Percentiles rank a stretch among this genome's conserved stretches.
These are phyloP conservation scores for Cactoblastis cactorum DNA, from an alignment of 2,888 invertebrate species.

Conservation along the genomic window DNA sequence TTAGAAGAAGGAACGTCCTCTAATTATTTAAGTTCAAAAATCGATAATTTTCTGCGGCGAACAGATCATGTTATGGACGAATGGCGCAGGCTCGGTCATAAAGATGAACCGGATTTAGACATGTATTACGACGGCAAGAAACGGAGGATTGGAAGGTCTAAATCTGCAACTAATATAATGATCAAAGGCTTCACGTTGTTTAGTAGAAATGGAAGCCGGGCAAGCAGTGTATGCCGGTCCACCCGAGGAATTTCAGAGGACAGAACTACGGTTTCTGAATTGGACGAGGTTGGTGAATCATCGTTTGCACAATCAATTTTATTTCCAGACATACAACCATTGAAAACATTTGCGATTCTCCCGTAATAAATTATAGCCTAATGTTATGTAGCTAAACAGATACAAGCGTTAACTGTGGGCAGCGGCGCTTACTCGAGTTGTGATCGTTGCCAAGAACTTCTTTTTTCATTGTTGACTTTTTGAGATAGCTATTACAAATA, in stretches of 20 bases:
- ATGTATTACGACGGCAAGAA: slow-evolving; percentile 53
- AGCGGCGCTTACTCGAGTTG: slow-evolving; percentile 48
- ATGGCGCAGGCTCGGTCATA: slow-evolving; percentile 86
- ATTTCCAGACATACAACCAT: slow-evolving; percentile 28
- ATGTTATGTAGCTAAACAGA: slow-evolving; percentile 41
- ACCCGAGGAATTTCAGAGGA: slow-evolving; percentile 81
- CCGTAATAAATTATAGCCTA: slow-evolving; percentile 51
- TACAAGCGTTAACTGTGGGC: slow-evolving; percentile 40
- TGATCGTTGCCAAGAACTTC: slow-evolving; percentile 60
- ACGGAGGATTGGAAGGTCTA: slow-evolving; percentile 80
- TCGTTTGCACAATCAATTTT: slow-evolving; percentile 30
- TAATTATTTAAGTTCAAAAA: slow-evolving; percentile 85
- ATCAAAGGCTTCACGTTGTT: slow-evolving; percentile 89
- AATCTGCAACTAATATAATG: slow-evolving; percentile 89
- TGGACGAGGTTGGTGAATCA: slow-evolving; percentile 80
- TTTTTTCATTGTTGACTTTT: slow-evolving; percentile 60
- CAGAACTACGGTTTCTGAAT: slow-evolving; percentile 81
- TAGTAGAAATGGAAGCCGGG: slow-evolving; percentile 74
- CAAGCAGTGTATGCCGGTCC: slow-evolving; percentile 74
- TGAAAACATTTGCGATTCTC: slow-evolving; percentile 34
- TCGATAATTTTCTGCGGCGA: slow-evolving; percentile 87
- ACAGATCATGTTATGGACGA: slow-evolving; percentile 95
- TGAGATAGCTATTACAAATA: slow-evolving; percentile 42
- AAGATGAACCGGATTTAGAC: slow-evolving; percentile 66
- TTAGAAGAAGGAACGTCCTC: slow-evolving; percentile 88